A percentile compares a stretch with the other conserved stretches of the same genome.
Evolutionary conservation across 30 jellyfish, hydroid and myxozoan genomes (phyloP).

Genomic region (Aurelia sp.): DNA sequence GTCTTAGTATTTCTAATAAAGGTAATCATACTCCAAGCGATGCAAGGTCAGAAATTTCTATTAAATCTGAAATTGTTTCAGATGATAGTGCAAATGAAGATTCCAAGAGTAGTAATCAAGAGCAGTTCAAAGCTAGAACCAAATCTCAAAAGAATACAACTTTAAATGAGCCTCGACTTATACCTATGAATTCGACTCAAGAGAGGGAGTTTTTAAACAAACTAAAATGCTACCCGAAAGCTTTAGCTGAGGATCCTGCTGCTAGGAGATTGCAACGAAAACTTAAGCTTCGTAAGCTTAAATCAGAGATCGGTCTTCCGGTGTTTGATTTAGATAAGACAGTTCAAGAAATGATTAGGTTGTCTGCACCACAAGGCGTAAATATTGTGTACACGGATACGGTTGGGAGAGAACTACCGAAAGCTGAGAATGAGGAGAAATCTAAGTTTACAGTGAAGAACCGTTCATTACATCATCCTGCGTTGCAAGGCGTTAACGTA

Average conservation of each 20-base stretch:
- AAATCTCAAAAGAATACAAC: not conserved
- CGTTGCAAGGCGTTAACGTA: conserved; percentile 89
- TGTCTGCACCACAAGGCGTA: conserved; percentile 56
- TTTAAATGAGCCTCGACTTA: conserved; percentile 5
- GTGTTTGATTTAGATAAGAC: conserved; percentile 73
- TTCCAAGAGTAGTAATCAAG: conserved; percentile 49
- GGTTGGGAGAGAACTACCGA: conserved; percentile 53
- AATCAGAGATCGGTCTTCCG: conserved; percentile 84
- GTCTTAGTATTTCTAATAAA: not conserved
- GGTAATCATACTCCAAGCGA: not conserved
- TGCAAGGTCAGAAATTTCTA: not conserved
- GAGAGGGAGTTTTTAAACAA: conserved; percentile 77
- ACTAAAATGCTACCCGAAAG: conserved; percentile 71
- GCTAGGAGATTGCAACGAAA: conserved; percentile 84
- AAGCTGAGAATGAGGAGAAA: conserved; percentile 19
- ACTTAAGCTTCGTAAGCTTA: conserved; percentile 74
- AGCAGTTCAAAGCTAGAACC: conserved; percentile 35
- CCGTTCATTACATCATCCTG: conserved; percentile 90
- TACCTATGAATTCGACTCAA: conserved; percentile 70
- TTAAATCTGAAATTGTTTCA: conserved; percentile 29
- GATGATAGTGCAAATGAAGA: conserved; percentile 5
- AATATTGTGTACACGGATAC: conserved; percentile 23
- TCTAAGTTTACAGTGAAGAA: not conserved
- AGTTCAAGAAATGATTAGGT: conserved; percentile 52
- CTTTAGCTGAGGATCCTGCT: conserved; percentile 73